Evolutionary conservation across 2,888 invertebrate species (phyloP).

Genomic region (Sussaba pulchella): DNA sequence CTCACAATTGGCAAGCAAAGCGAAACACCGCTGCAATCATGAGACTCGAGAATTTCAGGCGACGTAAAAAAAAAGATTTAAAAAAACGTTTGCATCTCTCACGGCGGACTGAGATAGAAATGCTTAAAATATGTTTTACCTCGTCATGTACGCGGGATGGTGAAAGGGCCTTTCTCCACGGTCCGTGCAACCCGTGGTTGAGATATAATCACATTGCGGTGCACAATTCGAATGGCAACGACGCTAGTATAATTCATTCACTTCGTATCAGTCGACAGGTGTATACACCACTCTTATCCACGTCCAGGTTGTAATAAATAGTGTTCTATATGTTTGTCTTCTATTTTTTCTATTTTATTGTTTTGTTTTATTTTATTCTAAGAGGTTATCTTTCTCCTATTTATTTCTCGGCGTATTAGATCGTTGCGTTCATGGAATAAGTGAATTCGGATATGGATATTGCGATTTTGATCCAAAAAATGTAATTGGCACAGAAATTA

Average conservation of each 20-base stretch:
- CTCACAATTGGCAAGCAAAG: conserved; percentile 47
- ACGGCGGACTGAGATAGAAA: background rate
- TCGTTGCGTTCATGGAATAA: no score
- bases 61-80: no score
- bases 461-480: no score
- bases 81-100: no score
- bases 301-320: background rate
- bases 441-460: no score
- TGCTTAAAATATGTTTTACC: no score
- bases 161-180: conserved; percentile 67
- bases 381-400: no score
- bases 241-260: conserved; percentile 63
- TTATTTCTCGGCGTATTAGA: no score
- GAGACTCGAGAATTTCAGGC: conserved; percentile 4
- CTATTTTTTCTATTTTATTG: background rate
- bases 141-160: conserved; percentile 28
- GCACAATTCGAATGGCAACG: conserved; percentile 53
- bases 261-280: conserved; percentile 54
- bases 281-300: conserved; percentile 37
- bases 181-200: conserved; percentile 8
- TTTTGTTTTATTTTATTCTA: no score
- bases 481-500: no score
- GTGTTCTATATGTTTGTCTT: background rate
- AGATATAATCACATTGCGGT: conserved; percentile 55
- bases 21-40: conserved; percentile 3